Evolutionary conservation across 2,797 vertebrate species (phyloP).

Genomic region (Sciurus vulgaris): DNA sequence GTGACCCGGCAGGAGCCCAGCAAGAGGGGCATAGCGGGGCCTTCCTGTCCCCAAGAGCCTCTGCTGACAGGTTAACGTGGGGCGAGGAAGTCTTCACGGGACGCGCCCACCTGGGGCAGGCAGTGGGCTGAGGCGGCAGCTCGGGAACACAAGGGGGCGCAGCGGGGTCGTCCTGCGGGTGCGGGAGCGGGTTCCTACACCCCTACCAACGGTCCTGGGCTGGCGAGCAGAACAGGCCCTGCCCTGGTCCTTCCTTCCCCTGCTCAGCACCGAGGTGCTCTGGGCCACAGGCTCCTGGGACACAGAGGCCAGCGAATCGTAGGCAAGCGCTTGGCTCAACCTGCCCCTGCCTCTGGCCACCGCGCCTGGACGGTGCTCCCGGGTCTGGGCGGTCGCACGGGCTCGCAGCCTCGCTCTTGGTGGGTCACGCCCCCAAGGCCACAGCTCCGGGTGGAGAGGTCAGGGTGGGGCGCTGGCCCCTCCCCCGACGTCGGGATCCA

Average conservation of each 20-base stretch:
- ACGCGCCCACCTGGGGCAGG: too few species aligned
- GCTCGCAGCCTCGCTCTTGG: neutral
- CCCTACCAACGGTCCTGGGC: neutral
- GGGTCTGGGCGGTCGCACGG: neutral
- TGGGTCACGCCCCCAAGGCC: neutral
- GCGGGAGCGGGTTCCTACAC: neutral
- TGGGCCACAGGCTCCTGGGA: neutral
- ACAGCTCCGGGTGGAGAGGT: neutral
- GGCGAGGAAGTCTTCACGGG: too few species aligned
- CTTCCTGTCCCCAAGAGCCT: neutral
- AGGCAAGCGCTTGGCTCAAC: neutral
- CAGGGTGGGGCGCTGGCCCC: neutral
- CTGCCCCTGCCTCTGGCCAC: neutral
- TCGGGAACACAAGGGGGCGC: fast-evolving
- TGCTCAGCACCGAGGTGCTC: neutral
- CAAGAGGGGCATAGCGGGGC: too few species aligned
- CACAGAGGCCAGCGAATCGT: neutral
- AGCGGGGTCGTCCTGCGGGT: neutral
- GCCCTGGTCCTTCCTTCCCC: neutral
- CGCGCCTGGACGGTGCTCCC: neutral
- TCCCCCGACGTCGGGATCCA: neutral
- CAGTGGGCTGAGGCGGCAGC: too few species aligned
- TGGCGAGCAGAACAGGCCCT: neutral
- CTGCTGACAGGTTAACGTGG: neutral
- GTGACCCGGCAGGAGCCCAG: neutral